Conservation (phyloP, 2,797 vertebrate species). For the Sebastes variabilis region DNA sequence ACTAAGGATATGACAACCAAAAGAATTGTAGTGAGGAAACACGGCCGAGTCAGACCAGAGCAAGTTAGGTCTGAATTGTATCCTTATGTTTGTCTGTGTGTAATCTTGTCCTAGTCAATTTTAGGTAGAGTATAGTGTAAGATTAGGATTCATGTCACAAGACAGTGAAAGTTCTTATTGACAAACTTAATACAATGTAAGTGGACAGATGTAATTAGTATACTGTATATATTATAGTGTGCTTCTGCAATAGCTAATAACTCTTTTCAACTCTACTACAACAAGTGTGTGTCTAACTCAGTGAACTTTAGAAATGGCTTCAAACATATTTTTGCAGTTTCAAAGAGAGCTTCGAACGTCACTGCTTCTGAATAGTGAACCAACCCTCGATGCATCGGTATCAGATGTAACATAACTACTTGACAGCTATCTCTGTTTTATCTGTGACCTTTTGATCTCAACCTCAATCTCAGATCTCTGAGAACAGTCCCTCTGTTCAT, state of each 20-base stretch:
- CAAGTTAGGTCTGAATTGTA: neutral
- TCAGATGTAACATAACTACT: neutral
- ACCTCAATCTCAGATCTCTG: neutral
- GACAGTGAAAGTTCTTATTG: neutral
- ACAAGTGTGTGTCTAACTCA: neutral
- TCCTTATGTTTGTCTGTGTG: neutral
- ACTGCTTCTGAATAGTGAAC: neutral
- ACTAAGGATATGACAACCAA: neutral
- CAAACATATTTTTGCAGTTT: neutral
- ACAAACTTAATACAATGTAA: neutral
- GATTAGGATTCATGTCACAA: neutral
- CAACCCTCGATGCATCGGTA: neutral
- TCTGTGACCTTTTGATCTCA: neutral
- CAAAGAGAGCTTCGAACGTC: neutral
- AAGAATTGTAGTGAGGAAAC: neutral
- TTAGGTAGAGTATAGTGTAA: neutral
- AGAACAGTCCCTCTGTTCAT: neutral
- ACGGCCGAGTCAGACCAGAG: no score
- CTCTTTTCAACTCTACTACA: neutral
- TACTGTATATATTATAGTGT: neutral
- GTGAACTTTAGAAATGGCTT: neutral
- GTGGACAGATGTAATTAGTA: neutral
- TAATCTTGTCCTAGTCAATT: neutral
- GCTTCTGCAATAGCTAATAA: neutral
- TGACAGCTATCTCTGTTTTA: neutral